These are phyloP conservation scores for Bucorvus abyssinicus DNA, from an alignment of 2,797 vertebrate species.

Conservation along the genomic window DNA sequence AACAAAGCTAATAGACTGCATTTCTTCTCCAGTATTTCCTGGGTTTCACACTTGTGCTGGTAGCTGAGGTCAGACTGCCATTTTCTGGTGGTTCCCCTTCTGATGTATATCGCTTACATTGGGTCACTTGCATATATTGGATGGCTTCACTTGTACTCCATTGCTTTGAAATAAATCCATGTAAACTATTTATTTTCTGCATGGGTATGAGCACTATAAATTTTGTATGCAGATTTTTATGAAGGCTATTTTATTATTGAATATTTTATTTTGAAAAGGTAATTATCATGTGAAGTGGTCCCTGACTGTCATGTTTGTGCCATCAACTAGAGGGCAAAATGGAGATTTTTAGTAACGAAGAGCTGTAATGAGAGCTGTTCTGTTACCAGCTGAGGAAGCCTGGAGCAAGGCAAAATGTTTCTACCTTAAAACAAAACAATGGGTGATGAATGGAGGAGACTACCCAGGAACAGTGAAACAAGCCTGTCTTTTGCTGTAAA, in stretches of 20 bases:
- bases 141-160: neutral
- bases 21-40: neutral
- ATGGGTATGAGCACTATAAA: neutral
- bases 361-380: neutral
- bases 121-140: neutral
- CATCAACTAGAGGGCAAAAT: neutral
- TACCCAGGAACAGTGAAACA: neutral
- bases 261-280: neutral
- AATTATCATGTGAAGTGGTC: neutral
- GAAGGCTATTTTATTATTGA: neutral
- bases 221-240: neutral
- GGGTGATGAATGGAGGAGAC: neutral
- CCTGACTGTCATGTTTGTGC: neutral
- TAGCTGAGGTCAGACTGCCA: neutral
- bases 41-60: neutral
- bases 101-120: fast-evolving
- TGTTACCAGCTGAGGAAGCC: neutral
- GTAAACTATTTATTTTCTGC: neutral
- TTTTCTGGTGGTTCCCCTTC: neutral
- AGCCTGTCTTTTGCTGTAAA: neutral
- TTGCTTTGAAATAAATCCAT: neutral
- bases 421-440: neutral
- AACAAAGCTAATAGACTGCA: neutral
- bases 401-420: neutral
- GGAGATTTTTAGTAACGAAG: neutral